Base-by-base conservation (phyloP, 2,888 invertebrate species). In the Tetropium fuscum region DNA sequence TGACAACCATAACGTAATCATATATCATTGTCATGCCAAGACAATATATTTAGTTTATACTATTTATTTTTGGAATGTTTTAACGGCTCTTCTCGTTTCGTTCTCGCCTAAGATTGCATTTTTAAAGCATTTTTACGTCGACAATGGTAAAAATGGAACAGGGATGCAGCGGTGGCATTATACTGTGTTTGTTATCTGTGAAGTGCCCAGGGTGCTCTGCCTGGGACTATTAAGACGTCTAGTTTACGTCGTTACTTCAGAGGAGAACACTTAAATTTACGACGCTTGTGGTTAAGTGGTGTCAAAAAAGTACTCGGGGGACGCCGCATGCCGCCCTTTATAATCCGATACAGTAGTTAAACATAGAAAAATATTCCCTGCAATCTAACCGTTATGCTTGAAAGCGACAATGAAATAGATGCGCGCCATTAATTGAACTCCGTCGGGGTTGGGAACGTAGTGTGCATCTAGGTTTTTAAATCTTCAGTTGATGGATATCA, bases 171-270 rank as follows among this genome's bases (percentile, higher is more conserved):
- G 22, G 43, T 15, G 13, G 25, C 15, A 25, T 43, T 43, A 43
- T 43, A 15, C 25, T 55, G 54, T 19, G 25, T 18, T 45, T 36
- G 11, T 55, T 55, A 47, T 45, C 36, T 45, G 45, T 20, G 13
- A 45, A 55, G 38, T 13, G 43, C 25, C 54, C 38, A 1, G 44
- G 36, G 47, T 38, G 15, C 19, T 16, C 27, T 38, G 8, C 25
- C 22, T 19, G 38, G n/a, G 18, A 45, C 40, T 47, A 38, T 38
- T 55, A 38, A 55, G 38, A 38, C 19, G 40, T 55, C 40, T 45
- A 44, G 25, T 36, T 54, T 34, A 27, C 25, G 47, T 38, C 11
- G 44, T 44, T 44, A 19, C 44, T 18, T n/a, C 44, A 25, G 25
- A 27, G 22, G 15, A 25, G 22, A 41, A 13, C 43, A 43, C 43